Base-by-base conservation (phyloP, 2,113 vertebrate genomes). In the Syngnathus typhle region DNA sequence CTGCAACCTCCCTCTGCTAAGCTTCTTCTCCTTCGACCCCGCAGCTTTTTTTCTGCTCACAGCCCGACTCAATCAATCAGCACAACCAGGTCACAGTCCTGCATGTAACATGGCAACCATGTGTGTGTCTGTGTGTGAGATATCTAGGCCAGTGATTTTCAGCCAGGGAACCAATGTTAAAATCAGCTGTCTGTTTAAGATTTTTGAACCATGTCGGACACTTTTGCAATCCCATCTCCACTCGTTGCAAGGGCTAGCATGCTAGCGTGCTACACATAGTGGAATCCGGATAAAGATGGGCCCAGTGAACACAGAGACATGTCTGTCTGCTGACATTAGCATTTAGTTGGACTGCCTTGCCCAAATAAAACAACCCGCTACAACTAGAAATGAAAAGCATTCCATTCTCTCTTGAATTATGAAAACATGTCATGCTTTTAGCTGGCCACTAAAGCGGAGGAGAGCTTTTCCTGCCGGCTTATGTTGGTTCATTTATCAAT, bases 61-160 rank as follows among this genome's bases (percentile, higher is more conserved):
- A 87, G 87, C 84, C 84, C 66, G 76, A 87, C 79, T 89, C 87
- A 82, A 85, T 89, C 88, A 89, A 84, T 90, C 88, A 85, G 78
- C 82, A 82, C 88, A 91, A 90, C 88, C 89, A 89, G 88, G 87
- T 89, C 88, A 90, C 78, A 82, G 84, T 82, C 78, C 83, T 79
- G 79, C 82, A 84, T 87, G 79, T 77, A 82, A 80, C 83, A 71
- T 75, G 76, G 75, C 82, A 76, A 70, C 59, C 66, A 65, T 79
- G 63, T 65, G 68, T 68, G 67, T 61, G 69, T 27, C 27, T 27
- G 69, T 60, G 76, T 78, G 60, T 21, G 55, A 70, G 58, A 60
- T 79, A 85, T 87, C 74, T 86, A 78, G 85, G 84, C 64, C 84
- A 86, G 64, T 61, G 72, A 72, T 82, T 88, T 71, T 67, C 73